Base-by-base conservation (phyloP, 2,113 vertebrate genomes). In the Geococcyx californianus region DNA sequence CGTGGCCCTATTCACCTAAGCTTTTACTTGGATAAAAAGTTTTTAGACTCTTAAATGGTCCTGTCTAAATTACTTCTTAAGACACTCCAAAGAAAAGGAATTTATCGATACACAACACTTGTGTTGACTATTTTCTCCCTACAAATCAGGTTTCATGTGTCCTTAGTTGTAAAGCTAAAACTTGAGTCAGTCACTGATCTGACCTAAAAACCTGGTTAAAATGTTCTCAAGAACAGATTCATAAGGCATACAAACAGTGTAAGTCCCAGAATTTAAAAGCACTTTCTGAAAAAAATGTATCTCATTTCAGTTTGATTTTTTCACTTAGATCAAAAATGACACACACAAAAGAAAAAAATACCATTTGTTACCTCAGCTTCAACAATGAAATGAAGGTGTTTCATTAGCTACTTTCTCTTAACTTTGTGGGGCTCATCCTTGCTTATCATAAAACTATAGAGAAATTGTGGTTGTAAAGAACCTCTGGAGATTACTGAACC, bases 1-100 rank as follows among this genome's bases (percentile, higher is more conserved):
- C 0, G 0, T 75, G 49, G 34, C 5, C 5, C 17, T 77, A 56
- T 9, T 69, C 20, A 49, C 4, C 20, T 31, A 72, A 49, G 24
- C 5, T 67, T 87, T 79, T 67, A 11, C 26, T 69, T 62, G 16
- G 7, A 78, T 55, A 68, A 9, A 31, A 62, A 19, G 19, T 84
- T 68, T 56, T 34, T 8, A 91, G 31, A 56, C 5, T 2, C 13
- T 19, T 73, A 89, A 89, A 76, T 6, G 6, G 1, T 42, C 26
- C 3, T 31, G 18, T n/a, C 20, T 64, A 33, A 80, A 42, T 45
- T 36, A 68, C 14, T 51, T 75, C 51, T 64, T 31, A 58, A 68
- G 59, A 58, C 4, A 17, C 5, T 51, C 10, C 17, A 64, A 42
- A 59, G 34, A 93, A 75, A 79, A 0, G 21, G 42, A 67, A 75